Evolutionary conservation across 2,797 vertebrate genomes (phyloP).

Genomic region (Rhinella marina): DNA sequence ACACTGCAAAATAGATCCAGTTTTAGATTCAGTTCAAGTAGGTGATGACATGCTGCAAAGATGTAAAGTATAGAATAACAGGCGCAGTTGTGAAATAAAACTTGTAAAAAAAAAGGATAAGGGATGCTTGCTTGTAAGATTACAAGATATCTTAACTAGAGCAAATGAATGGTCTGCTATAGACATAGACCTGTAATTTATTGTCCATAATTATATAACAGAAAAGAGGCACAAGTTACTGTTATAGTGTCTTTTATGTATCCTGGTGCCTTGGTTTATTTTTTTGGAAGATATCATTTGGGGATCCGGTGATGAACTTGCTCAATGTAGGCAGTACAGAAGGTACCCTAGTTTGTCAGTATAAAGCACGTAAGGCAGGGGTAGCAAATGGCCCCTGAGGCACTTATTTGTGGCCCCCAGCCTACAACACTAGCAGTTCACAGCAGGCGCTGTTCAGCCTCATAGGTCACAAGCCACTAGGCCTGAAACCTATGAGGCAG

Average conservation of each 20-base stretch:
- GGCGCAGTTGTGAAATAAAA: constrained; percentile 12
- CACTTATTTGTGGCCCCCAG: no score
- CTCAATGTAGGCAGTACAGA: background rate
- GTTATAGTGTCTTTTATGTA: background rate
- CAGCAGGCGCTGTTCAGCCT: no score
- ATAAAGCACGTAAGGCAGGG: background rate
- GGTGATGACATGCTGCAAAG: constrained; percentile 45
- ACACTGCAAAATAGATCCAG: constrained; percentile 9
- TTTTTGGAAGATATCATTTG: background rate
- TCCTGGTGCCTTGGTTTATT: background rate
- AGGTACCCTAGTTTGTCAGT: background rate
- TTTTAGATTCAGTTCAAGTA: constrained; percentile 22
- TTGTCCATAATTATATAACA: background rate
- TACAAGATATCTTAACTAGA: background rate
- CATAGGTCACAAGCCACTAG: no score
- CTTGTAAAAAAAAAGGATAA: background rate
- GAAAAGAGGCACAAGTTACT: background rate
- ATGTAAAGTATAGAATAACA: constrained; percentile 25
- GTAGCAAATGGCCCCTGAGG: no score
- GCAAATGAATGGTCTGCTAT: background rate
- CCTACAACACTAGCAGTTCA: no score
- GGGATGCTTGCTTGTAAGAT: background rate
- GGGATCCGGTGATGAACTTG: background rate
- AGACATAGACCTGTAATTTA: background rate
- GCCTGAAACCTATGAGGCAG: no score